Evolutionary conservation across 2,888 invertebrate species (phyloP), one percentile per base, ranked within the genome.

Genomic region (Ectobius pallidus): DNA sequence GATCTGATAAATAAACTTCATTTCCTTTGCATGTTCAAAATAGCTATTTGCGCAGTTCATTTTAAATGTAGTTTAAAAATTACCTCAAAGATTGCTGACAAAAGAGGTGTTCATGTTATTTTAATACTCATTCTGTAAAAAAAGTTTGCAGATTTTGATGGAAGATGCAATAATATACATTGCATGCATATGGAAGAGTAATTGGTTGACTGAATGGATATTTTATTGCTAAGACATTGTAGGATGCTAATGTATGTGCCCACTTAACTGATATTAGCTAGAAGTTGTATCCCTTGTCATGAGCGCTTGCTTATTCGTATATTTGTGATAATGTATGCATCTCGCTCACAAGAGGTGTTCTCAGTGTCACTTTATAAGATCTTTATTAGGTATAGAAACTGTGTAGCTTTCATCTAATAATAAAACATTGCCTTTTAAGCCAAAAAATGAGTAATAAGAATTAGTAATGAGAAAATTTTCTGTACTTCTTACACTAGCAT

Each of bases 131-230:
- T n/a, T n/a, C n/a, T n/a, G n/a, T n/a, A n/a, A n/a, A n/a, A n/a
- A n/a, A n/a, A n/a, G n/a, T n/a, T n/a, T n/a, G 11, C 34, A 34
- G 34, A 34, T 7, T 34, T 34, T 11, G 11, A 16, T 58, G n/a
- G n/a, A n/a, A n/a, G 58, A 58, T 58, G 58, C 58, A 58, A 30
- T 30, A 32, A 25, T 58, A 58, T 25, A 58, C 18, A 27, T 22
- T 58, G 30, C 32, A 25, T n/a, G 27, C 25, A 11, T 9, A n/a
- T 46, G 52, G 25, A 25, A n/a, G 25, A 25, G 14, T 52, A 14
- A 25, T n/a, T 52, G 25, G 20, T 22, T 52, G 52, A 20, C 18
- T 25, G 14, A 14, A n/a, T 58, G 58, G 7, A 55, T 55, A n/a
- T 30, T 4, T 52, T 22, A 52, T 14, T 52, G 22, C 14, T 52